Percentiles rank a stretch among this genome's conserved stretches.
Evolutionary conservation across 2,888 invertebrate genomes (phyloP).

Genomic region (Halictus quadricinctus): DNA sequence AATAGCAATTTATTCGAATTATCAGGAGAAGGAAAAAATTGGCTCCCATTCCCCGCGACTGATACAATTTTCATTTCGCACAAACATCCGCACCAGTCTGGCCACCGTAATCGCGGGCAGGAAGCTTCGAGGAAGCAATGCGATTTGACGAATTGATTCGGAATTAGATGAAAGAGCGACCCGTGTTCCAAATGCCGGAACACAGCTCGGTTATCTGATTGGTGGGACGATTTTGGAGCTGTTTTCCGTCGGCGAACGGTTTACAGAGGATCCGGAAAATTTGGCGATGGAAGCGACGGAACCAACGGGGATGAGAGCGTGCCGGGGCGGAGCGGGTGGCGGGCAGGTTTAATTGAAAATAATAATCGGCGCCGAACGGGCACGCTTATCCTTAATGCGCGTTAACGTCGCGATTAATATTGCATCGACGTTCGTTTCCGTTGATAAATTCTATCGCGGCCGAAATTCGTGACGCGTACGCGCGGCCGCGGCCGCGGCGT

Average conservation of each 20-base stretch:
- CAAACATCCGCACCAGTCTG: not conserved
- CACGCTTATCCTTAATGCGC: conserved; percentile 26
- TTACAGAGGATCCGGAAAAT: not conserved
- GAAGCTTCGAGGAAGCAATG: not conserved
- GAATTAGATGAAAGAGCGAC: not conserved
- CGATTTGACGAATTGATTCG: not conserved
- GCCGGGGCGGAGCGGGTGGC: not conserved
- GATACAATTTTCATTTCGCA: not conserved
- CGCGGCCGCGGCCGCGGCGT: not conserved
- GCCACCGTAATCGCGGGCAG: not conserved
- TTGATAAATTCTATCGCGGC: conserved; percentile 38
- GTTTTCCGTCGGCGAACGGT: not conserved
- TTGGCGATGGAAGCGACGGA: not conserved
- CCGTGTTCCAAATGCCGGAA: not conserved
- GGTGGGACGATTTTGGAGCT: not conserved
- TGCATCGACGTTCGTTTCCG: conserved; percentile 28
- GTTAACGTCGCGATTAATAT: conserved; percentile 40
- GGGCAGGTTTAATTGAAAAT: conserved; percentile 1
- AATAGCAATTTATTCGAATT: not conserved
- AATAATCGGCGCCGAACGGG: conserved; percentile 3
- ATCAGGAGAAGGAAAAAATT: not conserved
- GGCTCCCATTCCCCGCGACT: not conserved
- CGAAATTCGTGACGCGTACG: not conserved
- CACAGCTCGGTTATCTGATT: not conserved
- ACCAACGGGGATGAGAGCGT: not conserved